These are phyloP conservation scores for Matsumurasca onukii DNA, from an alignment of 1,140 invertebrate genomes.

Conservation along the genomic window DNA sequence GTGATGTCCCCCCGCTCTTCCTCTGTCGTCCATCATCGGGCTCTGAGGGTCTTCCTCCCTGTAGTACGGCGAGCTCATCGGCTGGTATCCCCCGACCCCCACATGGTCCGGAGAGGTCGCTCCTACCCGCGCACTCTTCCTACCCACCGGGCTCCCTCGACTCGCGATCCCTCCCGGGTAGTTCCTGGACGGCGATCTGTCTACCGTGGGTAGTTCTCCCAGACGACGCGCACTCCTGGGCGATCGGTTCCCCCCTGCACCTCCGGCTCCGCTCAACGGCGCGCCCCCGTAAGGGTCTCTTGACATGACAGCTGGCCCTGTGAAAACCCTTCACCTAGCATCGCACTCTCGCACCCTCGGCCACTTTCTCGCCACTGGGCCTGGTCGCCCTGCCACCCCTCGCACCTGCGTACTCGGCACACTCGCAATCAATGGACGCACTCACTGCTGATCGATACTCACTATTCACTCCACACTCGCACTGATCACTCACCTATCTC, in stretches of 20 bases:
- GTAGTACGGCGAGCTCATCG: constrained; percentile 56
- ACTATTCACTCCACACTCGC: background rate
- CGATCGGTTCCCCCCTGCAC: constrained; percentile 62
- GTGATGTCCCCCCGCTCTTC: constrained; percentile 55
- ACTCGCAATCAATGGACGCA: constrained; percentile 26
- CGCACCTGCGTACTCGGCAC: constrained; percentile 30
- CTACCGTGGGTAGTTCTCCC: constrained; percentile 76
- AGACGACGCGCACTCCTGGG: constrained; percentile 61
- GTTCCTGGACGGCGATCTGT: constrained; percentile 75
- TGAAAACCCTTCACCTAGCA: constrained; percentile 21
- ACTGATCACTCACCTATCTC: no score
- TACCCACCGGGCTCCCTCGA: constrained; percentile 58
- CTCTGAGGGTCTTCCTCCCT: constrained; percentile 72
- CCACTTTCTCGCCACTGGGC: constrained; percentile 21
- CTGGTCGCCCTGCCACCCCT: constrained; percentile 4
- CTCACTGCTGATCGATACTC: background rate
- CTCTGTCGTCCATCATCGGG: constrained; percentile 58
- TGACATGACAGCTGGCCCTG: constrained; percentile 54
- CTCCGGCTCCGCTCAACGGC: constrained; percentile 51
- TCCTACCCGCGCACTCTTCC: constrained; percentile 56
- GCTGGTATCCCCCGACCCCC: constrained; percentile 50
- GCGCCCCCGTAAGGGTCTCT: constrained; percentile 66
- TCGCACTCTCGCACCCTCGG: constrained; percentile 26
- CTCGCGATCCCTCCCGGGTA: constrained; percentile 58
- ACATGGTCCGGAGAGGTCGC: constrained; percentile 59